These are phyloP conservation scores for Cyprinella venusta DNA, from an alignment of 2,797 vertebrate species.

Conservation along the genomic window DNA sequence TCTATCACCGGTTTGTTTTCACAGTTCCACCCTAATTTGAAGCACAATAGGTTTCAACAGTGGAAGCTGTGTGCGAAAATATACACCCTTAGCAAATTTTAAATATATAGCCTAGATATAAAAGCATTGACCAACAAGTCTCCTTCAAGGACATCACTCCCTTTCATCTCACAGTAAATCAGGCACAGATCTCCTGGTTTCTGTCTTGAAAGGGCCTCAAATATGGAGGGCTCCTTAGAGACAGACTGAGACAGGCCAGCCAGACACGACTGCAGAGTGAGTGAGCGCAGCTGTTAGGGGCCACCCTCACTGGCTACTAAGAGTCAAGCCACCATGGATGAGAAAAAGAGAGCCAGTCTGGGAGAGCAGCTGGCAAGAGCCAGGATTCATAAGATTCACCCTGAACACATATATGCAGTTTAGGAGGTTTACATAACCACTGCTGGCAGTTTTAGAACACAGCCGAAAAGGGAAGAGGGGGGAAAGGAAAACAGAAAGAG, in stretches of 20 bases:
- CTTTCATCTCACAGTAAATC: constrained; percentile 34
- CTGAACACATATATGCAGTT: constrained; percentile 57
- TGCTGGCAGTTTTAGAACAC: constrained; percentile 59
- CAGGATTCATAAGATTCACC: constrained; percentile 55
- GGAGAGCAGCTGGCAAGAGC: constrained; percentile 72
- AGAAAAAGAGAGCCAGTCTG: constrained; percentile 60
- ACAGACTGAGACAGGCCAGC: constrained; percentile 16
- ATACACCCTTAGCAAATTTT: background rate
- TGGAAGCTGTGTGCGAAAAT: constrained; percentile 1
- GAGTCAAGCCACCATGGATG: constrained; percentile 62
- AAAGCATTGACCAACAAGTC: constrained; percentile 1
- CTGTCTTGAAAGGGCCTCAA: constrained; percentile 27
- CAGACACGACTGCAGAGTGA: constrained; percentile 33
- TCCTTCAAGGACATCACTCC: constrained; percentile 3
- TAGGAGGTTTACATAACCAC: constrained; percentile 66
- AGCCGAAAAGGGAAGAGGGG: background rate
- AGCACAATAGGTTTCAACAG: constrained; percentile 25
- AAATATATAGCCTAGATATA: background rate
- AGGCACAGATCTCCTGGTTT: constrained; percentile 7
- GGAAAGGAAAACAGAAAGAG: background rate
- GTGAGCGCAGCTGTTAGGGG: constrained; percentile 70
- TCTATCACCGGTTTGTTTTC: constrained; percentile 14
- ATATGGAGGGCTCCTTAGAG: constrained; percentile 15
- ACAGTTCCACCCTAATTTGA: constrained; percentile 31
- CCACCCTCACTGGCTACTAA: constrained; percentile 62